A percentile compares a stretch with the other conserved stretches of the same genome.
Conservation (phyloP, 2,888 invertebrate species). For the Drosophila yooni region DNA sequence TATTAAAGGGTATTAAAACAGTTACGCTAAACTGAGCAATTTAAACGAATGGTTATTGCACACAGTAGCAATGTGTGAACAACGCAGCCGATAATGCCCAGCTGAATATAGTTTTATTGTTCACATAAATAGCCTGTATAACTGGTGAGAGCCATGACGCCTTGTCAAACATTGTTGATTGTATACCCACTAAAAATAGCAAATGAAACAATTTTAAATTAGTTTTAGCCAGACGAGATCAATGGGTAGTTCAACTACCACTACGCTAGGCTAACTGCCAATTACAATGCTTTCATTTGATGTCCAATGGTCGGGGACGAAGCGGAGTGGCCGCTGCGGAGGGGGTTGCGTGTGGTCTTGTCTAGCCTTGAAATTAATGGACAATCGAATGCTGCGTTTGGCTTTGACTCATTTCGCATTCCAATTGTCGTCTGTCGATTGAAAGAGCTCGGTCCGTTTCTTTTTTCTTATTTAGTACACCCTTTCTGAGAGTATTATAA, state of each 20-base stretch:
- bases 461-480: conserved; percentile 9
- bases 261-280: conserved; percentile 49
- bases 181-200: conserved; percentile 14
- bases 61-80: conserved; percentile 1
- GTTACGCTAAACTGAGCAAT: neutral
- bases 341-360: conserved; percentile 17
- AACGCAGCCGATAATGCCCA: conserved; percentile 51
- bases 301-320: neutral
- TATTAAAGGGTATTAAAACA: neutral
- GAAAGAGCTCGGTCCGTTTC: conserved; percentile 48
- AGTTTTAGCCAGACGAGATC: conserved; percentile 29
- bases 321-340: neutral
- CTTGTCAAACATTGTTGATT: conserved; percentile 15
- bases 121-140: conserved; percentile 47
- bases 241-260: conserved; percentile 40
- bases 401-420: conserved; percentile 73
- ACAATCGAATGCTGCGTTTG: conserved; percentile 37
- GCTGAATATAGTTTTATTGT: conserved; percentile 53
- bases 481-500: neutral
- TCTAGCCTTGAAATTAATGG: conserved; percentile 55
- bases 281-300: conserved; percentile 16
- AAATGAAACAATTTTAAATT: conserved; percentile 16
- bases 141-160: conserved; percentile 44
- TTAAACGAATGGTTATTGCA: neutral
- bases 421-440: conserved; percentile 53